Base-by-base conservation (phyloP, 2,888 invertebrate genomes). In the Rhyacophila evoluta region DNA sequence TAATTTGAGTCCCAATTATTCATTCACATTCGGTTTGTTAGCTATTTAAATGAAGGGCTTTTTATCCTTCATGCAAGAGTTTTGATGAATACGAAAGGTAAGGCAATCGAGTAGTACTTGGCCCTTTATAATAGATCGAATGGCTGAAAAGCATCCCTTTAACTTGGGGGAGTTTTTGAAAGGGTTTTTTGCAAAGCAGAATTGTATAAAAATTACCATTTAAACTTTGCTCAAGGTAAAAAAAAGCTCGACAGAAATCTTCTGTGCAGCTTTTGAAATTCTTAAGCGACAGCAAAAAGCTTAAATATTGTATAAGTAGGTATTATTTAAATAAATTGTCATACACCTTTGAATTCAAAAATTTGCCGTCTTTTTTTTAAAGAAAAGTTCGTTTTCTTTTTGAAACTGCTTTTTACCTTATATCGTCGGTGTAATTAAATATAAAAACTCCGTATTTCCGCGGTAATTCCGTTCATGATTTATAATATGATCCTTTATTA, bases 41-140 rank as follows among this genome's bases (percentile, higher is more conserved):
- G 36, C 67, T 70, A 69, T 70, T 70, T 33, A 69, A 78, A 70
- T 41, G 78, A 25, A 72, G 72, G 74, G 74, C 38, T 70, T 71
- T 78, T 68, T 72, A 67, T 75, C 29, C 38, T 25, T 29, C 75
- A 38, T 37, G 38, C 36, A 79, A 75, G 71, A 79, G 36, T 79
- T 37, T 33, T 27, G 71, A 29, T 39, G 71, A 33, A 69, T 73
- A 75, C 25, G 39, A 70, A 75, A 69, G 75, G 72, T 38, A 33
- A 36, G 74, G 73, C 71, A 74, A 78, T 74, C 77, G 25, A 38
- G 55, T 12, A 70, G 55, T 12, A 70, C 39, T 69, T 69, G 75
- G 75, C 29, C 39, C 33, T 75, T 75, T 75, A 71, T 71, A 72
- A 76, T 73, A 74, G 77, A 79, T 76, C 79, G 73, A 79, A 75